phyloP scores from a whole-genome alignment of 2,888 invertebrate species.

The Crepidodera aurea region DNA sequence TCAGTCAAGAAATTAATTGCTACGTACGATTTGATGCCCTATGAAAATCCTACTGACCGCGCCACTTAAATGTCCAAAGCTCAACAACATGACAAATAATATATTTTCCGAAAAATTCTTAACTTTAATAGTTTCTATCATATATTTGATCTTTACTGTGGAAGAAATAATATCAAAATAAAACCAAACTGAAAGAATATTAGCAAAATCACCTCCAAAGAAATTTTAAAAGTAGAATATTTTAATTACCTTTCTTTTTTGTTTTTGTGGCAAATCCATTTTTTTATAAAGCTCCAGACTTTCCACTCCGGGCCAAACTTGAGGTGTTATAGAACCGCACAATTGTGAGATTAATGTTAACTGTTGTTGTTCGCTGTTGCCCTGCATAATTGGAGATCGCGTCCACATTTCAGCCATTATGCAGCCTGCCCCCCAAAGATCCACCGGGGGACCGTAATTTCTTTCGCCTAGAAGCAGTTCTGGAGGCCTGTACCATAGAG shows the following conservation, averaged over 20 bases:
- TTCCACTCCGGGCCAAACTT: conserved; percentile 94
- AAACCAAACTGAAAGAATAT: no score
- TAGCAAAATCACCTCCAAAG: no score
- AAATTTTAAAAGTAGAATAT: no score
- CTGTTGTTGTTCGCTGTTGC: conserved; percentile 96
- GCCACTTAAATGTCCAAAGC: no score
- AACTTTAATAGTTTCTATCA: no score
- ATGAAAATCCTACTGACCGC: no score
- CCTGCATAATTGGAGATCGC: conserved; percentile 91
- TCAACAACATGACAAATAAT: no score
- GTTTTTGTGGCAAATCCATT: conserved; percentile 86
- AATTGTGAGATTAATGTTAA: conserved; percentile 92
- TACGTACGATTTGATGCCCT: no score
- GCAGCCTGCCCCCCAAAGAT: conserved; percentile 97
- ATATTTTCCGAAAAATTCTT: no score
- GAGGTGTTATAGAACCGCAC: conserved; percentile 94
- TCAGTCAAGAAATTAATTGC: no score
- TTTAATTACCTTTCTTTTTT: conserved; percentile 87
- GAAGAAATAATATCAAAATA: no score
- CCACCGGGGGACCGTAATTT: conserved; percentile 96
- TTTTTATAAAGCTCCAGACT: conserved; percentile 86
- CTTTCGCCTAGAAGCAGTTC: conserved; percentile 81
- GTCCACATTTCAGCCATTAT: conserved; percentile 99
- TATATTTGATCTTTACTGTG: no score
- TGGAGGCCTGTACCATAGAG: conserved; percentile 90